Percentiles rank a stretch among this genome's conserved stretches.
Conservation (phyloP, 64 coral and sea anemone species). For the Montipora cactus region DNA sequence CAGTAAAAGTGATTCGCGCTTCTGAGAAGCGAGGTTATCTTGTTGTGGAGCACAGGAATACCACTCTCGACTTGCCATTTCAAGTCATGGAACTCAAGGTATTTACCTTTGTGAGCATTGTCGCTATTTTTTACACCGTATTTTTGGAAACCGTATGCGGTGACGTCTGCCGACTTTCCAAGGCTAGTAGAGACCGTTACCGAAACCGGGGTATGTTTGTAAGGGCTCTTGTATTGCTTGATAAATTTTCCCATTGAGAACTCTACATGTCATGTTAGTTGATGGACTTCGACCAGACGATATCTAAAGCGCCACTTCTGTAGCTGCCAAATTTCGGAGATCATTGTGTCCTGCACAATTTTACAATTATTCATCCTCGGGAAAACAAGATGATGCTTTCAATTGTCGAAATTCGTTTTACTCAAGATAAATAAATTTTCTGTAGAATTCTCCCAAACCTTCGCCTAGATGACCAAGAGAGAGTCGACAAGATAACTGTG, state of each 20-base stretch:
- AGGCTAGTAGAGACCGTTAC: no score
- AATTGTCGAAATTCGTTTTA: background rate
- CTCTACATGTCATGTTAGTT: no score
- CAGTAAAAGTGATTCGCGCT: constrained; percentile 74
- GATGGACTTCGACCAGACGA: no score
- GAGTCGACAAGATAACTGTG: background rate
- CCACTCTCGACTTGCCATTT: constrained; percentile 71
- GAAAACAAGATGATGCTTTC: no score
- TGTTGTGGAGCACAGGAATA: constrained; percentile 73
- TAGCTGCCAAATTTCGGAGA: no score
- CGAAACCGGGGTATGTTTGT: no score
- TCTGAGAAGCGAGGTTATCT: constrained; percentile 75
- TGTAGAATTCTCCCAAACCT: constrained; percentile 39
- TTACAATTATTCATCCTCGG: no score
- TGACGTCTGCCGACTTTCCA: no score
- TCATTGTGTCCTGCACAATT: no score
- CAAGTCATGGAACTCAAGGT: constrained; percentile 76
- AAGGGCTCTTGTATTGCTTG: no score
- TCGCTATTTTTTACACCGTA: background rate
- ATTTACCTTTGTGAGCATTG: background rate
- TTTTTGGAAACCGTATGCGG: background rate
- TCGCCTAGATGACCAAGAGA: constrained; percentile 33
- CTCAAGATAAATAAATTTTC: background rate
- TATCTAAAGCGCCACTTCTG: no score
- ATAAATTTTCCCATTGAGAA: no score